Evolutionary conservation across 1,140 invertebrate genomes (phyloP).

Genomic region (Aricia agestis): DNA sequence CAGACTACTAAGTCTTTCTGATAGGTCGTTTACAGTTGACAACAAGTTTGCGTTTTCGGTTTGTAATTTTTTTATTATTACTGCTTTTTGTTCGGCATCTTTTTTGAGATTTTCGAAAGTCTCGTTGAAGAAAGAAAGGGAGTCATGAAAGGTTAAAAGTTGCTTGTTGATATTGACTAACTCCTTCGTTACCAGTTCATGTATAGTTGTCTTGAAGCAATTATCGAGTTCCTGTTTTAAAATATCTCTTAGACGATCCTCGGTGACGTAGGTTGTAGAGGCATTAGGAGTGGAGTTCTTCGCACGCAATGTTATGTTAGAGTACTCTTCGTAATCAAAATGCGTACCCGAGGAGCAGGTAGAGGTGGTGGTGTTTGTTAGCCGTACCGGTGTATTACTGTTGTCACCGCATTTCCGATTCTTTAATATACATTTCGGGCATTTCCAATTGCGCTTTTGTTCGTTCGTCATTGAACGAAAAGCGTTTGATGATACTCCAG

Average conservation of each 20-base stretch:
- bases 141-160: not conserved
- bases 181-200: not conserved
- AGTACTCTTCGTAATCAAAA: not conserved
- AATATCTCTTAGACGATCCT: slow-evolving; percentile 1
- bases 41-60: not conserved
- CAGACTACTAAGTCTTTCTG: not conserved
- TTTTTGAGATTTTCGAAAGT: not conserved
- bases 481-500: not conserved
- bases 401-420: not conserved
- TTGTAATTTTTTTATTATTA: not conserved
- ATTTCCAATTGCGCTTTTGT: not conserved
- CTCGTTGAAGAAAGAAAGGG: not conserved
- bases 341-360: not conserved
- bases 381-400: not conserved
- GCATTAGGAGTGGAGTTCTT: not conserved
- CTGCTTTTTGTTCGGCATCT: not conserved
- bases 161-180: not conserved
- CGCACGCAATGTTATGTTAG: not conserved
- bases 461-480: not conserved
- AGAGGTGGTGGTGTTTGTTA: not conserved
- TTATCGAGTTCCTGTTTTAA: not conserved
- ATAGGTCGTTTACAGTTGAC: not conserved
- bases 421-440: not conserved
- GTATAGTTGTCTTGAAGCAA: not conserved
- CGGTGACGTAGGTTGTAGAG: not conserved